Percentiles rank a stretch among this genome's conserved stretches.
These are phyloP conservation scores for Urechis unicinctus DNA, from an alignment of 2,888 invertebrate genomes.

Conservation along the genomic window DNA sequence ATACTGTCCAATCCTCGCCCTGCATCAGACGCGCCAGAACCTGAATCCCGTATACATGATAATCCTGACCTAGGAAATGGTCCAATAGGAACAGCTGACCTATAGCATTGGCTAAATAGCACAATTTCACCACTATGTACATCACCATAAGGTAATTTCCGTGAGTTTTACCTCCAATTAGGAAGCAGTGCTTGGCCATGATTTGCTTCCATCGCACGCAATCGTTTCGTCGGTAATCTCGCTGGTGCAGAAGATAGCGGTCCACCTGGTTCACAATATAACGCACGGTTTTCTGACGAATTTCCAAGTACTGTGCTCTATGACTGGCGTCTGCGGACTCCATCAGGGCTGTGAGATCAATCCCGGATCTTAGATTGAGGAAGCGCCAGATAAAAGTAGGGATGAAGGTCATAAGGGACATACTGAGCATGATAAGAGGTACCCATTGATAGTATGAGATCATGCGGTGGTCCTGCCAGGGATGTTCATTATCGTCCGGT, in stretches of 20 bases:
- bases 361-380: slow-evolving; percentile 20
- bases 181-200: slow-evolving; percentile 39
- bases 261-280: slow-evolving; percentile 22
- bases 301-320: slow-evolving; percentile 16
- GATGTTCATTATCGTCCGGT: slow-evolving; percentile 44
- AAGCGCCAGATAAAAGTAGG: slow-evolving; percentile 22
- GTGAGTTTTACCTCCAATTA: slow-evolving; percentile 48
- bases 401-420: slow-evolving; percentile 14
- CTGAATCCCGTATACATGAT: slow-evolving; percentile 51
- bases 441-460: slow-evolving; percentile 24
- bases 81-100: slow-evolving; percentile 53
- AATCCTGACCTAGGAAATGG: slow-evolving; percentile 51
- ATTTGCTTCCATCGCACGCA: slow-evolving; percentile 39
- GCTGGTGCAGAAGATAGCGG: slow-evolving; percentile 41
- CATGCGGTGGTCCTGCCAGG: slow-evolving; percentile 25
- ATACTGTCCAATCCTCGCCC: slow-evolving; percentile 43
- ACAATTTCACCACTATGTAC: slow-evolving; percentile 47
- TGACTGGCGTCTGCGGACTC: slow-evolving; percentile 20
- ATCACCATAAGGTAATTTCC: slow-evolving; percentile 53
- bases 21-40: slow-evolving; percentile 51
- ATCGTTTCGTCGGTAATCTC: slow-evolving; percentile 39
- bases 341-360: slow-evolving; percentile 17
- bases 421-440: slow-evolving; percentile 17
- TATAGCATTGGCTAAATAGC: slow-evolving; percentile 51
- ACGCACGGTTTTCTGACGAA: slow-evolving; percentile 17